Conservation (phyloP, 2,888 invertebrate species). For the Toxonevra muliebris region DNA sequence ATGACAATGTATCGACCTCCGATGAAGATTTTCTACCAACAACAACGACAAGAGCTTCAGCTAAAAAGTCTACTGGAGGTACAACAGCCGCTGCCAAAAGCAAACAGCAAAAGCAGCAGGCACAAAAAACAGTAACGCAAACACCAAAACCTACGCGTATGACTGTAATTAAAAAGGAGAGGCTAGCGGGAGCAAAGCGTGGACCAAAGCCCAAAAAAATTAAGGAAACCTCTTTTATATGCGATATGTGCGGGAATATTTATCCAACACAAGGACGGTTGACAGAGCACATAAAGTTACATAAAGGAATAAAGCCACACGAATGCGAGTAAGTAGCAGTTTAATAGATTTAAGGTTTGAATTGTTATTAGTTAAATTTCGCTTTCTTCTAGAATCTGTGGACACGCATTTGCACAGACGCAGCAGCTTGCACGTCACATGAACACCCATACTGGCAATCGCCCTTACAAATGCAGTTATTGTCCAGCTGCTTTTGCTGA, state of each 20-base stretch:
- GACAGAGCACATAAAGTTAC: slow-evolving; percentile 62
- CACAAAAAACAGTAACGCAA: slow-evolving; percentile 39
- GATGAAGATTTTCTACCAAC: slow-evolving; percentile 51
- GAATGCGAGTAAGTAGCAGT: slow-evolving; percentile 60
- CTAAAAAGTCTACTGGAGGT: slow-evolving; percentile 11
- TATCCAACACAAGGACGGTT: slow-evolving; percentile 62
- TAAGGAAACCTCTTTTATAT: slow-evolving; percentile 57
- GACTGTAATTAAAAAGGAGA: slow-evolving; percentile 40
- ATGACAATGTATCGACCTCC: slow-evolving; percentile 46
- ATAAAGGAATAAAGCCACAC: slow-evolving; percentile 61
- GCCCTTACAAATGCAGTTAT: slow-evolving; percentile 62
- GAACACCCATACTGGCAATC: slow-evolving; percentile 64
- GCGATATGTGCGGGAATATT: slow-evolving; percentile 63
- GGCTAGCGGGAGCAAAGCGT: slow-evolving; percentile 24
- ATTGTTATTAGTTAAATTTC: not conserved
- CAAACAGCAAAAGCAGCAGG: slow-evolving; percentile 17
- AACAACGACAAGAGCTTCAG: slow-evolving; percentile 25
- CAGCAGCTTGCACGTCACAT: slow-evolving; percentile 64
- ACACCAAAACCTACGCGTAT: slow-evolving; percentile 43
- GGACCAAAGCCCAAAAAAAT: slow-evolving; percentile 39
- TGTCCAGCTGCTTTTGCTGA: slow-evolving; percentile 64
- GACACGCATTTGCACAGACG: slow-evolving; percentile 61
- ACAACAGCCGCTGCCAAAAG: slow-evolving; percentile 25
- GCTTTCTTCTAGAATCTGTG: slow-evolving; percentile 55
- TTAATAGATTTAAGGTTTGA: not conserved